Evolutionary conservation across 2,797 vertebrate species (phyloP).

Genomic region (Podargus strigoides): DNA sequence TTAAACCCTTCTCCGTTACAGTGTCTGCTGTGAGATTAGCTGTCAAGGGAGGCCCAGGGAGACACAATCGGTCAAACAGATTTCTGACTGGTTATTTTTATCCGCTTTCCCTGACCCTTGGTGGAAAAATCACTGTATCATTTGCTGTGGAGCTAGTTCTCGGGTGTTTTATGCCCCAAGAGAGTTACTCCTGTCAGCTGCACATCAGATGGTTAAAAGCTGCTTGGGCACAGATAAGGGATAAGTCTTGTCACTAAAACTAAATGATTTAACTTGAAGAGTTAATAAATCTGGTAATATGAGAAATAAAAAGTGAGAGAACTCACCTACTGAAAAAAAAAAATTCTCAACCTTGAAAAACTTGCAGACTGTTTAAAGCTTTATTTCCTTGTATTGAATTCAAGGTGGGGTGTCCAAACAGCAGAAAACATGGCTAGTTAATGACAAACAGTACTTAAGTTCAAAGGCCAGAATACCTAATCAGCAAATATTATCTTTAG

Average conservation of each 20-base stretch:
- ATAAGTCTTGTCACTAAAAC: neutral
- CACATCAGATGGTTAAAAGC: neutral
- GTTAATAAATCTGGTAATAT: neutral
- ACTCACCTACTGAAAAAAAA: neutral
- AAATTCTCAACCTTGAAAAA: neutral
- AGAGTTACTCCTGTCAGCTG: neutral
- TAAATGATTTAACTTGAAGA: neutral
- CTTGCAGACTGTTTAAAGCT: neutral
- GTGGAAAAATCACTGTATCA: neutral
- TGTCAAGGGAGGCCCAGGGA: neutral
- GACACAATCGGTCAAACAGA: neutral
- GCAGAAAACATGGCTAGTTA: neutral
- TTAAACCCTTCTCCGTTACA: neutral
- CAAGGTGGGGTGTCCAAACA: neutral
- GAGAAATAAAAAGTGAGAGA: neutral
- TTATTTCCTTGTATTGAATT: neutral
- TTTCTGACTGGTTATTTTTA: neutral
- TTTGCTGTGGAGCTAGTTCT: neutral
- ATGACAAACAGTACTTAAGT: neutral
- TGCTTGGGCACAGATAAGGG: neutral
- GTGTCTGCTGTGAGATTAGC: neutral
- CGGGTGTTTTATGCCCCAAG: neutral
- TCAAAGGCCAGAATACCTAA: constrained; percentile 17
- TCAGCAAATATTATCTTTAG: neutral
- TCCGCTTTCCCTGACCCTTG: neutral